A percentile compares a stretch with the other conserved stretches of the same genome.
Conservation (phyloP, 2,113 vertebrate genomes). For the Oncorhynchus clarkii region DNA sequence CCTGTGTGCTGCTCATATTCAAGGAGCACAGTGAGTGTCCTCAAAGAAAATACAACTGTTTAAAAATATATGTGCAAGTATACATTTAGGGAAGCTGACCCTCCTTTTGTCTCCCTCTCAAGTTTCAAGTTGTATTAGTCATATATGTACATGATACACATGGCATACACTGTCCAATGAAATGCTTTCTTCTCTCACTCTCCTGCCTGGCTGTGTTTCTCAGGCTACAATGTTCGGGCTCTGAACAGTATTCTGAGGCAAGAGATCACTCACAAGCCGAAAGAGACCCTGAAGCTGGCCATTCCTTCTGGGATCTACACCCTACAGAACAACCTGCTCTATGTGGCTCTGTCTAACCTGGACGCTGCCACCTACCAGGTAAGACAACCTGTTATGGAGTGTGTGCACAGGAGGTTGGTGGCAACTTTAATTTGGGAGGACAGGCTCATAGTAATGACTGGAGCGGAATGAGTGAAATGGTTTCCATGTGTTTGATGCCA, state of each 20-base stretch:
- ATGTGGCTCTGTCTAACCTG: conserved; percentile 94
- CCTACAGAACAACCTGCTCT: conserved; percentile 96
- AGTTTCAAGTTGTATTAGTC: too few species aligned
- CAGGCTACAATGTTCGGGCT: conserved; percentile 86
- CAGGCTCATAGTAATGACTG: too few species aligned
- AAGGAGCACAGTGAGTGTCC: conserved; percentile 89
- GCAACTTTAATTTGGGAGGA: too few species aligned
- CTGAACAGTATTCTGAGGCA: conserved; percentile 88
- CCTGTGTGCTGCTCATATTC: conserved; percentile 89
- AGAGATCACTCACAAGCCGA: conserved; percentile 91
- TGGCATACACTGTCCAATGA: too few species aligned
- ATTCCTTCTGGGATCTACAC: conserved; percentile 98
- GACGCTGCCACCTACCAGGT: conserved; percentile 98
- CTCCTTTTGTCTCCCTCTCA: too few species aligned
- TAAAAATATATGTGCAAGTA: background rate
- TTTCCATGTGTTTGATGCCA: too few species aligned
- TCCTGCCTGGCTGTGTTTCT: conserved; percentile 1
- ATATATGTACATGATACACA: too few species aligned
- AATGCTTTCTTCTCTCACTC: background rate
- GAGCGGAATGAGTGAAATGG: too few species aligned
- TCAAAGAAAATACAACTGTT: background rate
- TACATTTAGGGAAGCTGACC: background rate
- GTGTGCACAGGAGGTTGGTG: too few species aligned
- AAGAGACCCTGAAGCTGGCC: conserved; percentile 94
- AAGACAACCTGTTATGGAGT: conserved; percentile 13